Evolutionary conservation across 2,888 invertebrate species (phyloP).

Genomic region (Heliconius hortense): DNA sequence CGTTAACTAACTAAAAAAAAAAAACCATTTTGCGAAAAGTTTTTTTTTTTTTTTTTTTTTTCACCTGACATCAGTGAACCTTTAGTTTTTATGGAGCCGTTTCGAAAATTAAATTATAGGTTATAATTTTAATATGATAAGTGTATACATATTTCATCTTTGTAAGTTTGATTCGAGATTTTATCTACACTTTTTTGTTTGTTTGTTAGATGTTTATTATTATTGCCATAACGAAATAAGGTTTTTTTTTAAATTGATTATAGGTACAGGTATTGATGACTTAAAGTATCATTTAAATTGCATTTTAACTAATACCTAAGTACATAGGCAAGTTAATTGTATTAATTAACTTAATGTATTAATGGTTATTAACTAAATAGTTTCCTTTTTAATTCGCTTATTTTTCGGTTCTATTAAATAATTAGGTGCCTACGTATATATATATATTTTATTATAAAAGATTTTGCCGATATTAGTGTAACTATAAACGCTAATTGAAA

Average conservation of each 20-base stretch:
- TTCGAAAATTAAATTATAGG: conserved; percentile 81
- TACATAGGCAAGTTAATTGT: no score
- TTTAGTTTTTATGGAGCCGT: conserved; percentile 68
- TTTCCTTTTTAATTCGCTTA: background rate
- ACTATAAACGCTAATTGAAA: conserved; percentile 25
- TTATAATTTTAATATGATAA: conserved; percentile 81
- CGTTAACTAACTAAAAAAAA: conserved; percentile 68
- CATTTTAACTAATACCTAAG: background rate
- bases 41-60: conserved; percentile 71
- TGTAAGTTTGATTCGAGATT: conserved; percentile 63
- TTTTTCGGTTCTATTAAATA: no score
- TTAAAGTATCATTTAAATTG: background rate
- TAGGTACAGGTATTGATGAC: background rate
- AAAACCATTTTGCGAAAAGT: conserved; percentile 69
- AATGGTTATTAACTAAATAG: background rate
- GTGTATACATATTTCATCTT: conserved; percentile 72
- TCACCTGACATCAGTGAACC: conserved; percentile 73
- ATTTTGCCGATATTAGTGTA: background rate
- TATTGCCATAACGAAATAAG: background rate
- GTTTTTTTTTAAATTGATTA: background rate
- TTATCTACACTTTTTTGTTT: conserved; percentile 54
- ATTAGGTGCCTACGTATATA: no score
- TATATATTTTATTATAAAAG: background rate
- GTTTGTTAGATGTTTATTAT: conserved; percentile 7
- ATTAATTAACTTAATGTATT: no score